phyloP scores from a whole-genome alignment of 2,797 vertebrate genomes.

The Podarcis siculus region DNA sequence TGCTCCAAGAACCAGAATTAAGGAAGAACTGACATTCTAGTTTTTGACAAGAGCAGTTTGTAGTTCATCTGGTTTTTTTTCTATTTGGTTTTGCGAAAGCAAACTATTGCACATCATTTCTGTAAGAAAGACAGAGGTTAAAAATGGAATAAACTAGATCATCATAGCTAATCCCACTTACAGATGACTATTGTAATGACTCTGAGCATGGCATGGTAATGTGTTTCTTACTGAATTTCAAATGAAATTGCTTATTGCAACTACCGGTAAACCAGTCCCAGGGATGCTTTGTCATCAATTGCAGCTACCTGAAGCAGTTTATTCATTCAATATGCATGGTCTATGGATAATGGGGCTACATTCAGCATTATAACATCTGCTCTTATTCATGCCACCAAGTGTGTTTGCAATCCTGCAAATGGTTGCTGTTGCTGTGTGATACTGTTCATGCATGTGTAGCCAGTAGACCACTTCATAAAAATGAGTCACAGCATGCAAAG shows the following conservation, averaged over 20 bases:
- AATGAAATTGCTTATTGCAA: neutral
- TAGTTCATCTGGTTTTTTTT: neutral
- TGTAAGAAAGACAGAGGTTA: neutral
- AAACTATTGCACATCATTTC: neutral
- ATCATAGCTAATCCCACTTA: neutral
- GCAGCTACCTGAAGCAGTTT: neutral
- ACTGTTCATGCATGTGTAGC: rapidly evolving
- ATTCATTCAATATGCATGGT: rapidly evolving
- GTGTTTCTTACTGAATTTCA: neutral
- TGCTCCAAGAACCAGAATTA: neutral
- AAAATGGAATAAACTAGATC: neutral
- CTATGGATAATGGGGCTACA: rapidly evolving
- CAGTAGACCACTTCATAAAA: neutral
- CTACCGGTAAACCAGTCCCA: neutral
- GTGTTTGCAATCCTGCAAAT: constrained; percentile 6
- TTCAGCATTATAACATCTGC: neutral
- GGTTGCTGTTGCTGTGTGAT: rapidly evolving
- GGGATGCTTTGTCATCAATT: neutral
- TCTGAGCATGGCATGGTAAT: rapidly evolving
- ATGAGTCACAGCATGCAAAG: neutral
- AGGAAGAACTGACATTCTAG: neutral
- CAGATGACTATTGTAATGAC: neutral
- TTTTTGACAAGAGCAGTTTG: constrained; percentile 4
- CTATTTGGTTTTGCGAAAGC: constrained; percentile 2
- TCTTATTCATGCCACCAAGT: neutral